These are phyloP conservation scores for Potorous gilbertii DNA, from an alignment of 2,797 vertebrate genomes.

Conservation along the genomic window DNA sequence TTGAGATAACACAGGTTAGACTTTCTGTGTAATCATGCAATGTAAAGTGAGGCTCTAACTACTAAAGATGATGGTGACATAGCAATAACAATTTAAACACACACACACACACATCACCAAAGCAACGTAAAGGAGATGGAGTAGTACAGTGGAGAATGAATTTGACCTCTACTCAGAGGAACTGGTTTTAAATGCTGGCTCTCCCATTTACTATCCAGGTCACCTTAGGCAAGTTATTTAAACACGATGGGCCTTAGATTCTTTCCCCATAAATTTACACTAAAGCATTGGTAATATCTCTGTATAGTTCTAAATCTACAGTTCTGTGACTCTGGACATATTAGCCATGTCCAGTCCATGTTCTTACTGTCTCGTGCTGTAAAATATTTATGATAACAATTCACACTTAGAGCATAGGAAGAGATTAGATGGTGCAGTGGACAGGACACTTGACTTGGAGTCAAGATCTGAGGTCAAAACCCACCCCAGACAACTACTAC, in stretches of 20 bases:
- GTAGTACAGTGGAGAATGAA: background rate
- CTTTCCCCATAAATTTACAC: background rate
- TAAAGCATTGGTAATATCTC: background rate
- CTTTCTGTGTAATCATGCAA: background rate
- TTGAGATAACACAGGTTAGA: slow-evolving; percentile 12
- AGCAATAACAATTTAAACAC: background rate
- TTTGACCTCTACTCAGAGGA: background rate
- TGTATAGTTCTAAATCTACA: background rate
- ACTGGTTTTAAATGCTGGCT: background rate
- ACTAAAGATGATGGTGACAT: background rate
- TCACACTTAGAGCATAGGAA: background rate
- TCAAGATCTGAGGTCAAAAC: background rate
- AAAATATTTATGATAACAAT: background rate
- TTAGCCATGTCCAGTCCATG: background rate
- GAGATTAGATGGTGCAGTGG: background rate
- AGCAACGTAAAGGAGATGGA: background rate
- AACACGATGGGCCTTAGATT: background rate
- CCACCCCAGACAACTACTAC: background rate
- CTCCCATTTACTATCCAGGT: background rate
- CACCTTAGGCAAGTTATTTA: background rate
- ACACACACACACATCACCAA: background rate
- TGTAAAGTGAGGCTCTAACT: background rate
- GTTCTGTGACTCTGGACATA: background rate
- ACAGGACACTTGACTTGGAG: background rate
- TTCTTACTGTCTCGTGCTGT: background rate